Evolutionary conservation across 2,797 vertebrate genomes (phyloP).

Genomic region (Rhadinocentrus ornatus): DNA sequence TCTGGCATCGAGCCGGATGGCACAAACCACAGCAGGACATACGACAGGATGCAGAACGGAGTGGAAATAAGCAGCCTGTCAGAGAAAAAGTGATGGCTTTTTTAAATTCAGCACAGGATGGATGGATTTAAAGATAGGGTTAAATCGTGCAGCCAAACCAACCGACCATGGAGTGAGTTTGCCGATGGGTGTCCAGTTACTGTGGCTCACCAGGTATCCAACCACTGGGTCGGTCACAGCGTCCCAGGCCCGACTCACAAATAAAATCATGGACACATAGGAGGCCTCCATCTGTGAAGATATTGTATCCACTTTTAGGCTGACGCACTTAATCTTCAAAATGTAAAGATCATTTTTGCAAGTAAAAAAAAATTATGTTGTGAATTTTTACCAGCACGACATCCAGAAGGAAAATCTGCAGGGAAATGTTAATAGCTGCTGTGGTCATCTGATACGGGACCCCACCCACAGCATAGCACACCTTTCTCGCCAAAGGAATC

Average conservation of each 20-base stretch:
- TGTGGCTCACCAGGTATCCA: conserved; percentile 83
- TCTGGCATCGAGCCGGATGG: conserved; percentile 57
- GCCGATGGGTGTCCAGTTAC: conserved; percentile 65
- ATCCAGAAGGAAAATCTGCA: conserved; percentile 85
- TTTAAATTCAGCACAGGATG: not conserved
- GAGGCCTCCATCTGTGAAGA: conserved; percentile 75
- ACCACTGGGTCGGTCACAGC: conserved; percentile 81
- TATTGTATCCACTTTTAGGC: not conserved
- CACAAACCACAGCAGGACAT: conserved; percentile 79
- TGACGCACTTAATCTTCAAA: not conserved
- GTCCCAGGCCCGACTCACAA: conserved; percentile 82
- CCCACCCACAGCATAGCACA: conserved; percentile 80
- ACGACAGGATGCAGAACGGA: conserved; percentile 76
- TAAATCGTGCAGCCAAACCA: conserved; percentile 22
- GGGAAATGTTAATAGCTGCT: conserved; percentile 71
- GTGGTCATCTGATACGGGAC: conserved; percentile 79
- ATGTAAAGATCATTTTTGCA: not conserved
- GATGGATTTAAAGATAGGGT: conserved; percentile 9
- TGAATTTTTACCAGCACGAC: conserved; percentile 76
- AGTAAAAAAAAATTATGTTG: not conserved
- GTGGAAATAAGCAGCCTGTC: conserved; percentile 77
- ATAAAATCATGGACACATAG: conserved; percentile 79
- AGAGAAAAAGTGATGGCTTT: conserved; percentile 11
- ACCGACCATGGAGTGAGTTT: conserved; percentile 82
- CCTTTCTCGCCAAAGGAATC: conserved; percentile 75